Percentiles rank a stretch among this genome's conserved stretches.
Evolutionary conservation across 2,888 invertebrate genomes (phyloP).

Genomic region (Netelia melanura): DNA sequence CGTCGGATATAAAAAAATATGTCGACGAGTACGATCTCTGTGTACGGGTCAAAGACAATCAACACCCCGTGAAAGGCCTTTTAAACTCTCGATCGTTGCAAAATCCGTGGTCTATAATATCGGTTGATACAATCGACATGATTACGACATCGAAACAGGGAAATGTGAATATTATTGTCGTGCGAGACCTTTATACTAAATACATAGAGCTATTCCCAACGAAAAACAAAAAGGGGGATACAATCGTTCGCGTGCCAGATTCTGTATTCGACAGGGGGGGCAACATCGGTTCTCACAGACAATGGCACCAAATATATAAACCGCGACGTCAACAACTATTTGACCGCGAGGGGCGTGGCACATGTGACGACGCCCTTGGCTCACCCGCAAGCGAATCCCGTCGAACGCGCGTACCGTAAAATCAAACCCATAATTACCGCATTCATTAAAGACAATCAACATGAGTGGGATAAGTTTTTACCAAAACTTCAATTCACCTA

Average conservation of each 20-base stretch:
- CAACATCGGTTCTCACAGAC: not conserved
- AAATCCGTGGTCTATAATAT: slow-evolving; percentile 40
- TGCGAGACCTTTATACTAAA: slow-evolving; percentile 45
- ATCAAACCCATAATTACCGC: not conserved
- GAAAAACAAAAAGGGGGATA: not conserved
- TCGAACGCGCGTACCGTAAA: not conserved
- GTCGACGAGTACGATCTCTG: slow-evolving; percentile 36
- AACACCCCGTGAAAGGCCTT: slow-evolving; percentile 15
- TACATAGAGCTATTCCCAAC: not conserved
- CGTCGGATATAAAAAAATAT: slow-evolving; percentile 43
- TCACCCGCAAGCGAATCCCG: not conserved
- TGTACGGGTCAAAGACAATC: slow-evolving; percentile 47
- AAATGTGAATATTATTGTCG: slow-evolving; percentile 33
- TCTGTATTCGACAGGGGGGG: not conserved
- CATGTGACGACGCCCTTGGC: not conserved
- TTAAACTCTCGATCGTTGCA: slow-evolving; percentile 25
- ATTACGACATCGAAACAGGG: slow-evolving; percentile 34
- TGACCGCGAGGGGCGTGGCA: not conserved
- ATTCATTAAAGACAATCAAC: not conserved
- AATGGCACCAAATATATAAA: not conserved
- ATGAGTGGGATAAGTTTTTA: not conserved
- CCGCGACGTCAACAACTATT: not conserved
- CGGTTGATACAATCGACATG: slow-evolving; percentile 11
- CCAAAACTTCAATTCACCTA: not conserved
- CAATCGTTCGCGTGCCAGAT: not conserved